Conservation (phyloP, 2,888 invertebrate species). For the Drosophila villosipedis region DNA sequence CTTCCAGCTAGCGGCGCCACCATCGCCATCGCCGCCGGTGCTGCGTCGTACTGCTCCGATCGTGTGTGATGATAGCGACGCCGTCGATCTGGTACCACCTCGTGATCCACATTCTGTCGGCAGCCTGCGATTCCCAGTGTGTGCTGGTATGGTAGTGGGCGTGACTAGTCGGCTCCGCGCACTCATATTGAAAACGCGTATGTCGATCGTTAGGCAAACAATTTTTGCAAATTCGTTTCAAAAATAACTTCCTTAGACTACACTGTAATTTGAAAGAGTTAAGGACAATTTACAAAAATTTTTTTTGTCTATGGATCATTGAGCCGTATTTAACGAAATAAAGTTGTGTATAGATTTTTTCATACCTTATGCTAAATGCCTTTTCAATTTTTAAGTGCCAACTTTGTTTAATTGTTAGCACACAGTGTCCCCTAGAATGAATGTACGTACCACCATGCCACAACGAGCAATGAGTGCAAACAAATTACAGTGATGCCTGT, state of each 20-base stretch:
- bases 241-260: not conserved
- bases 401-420: conserved; percentile 1
- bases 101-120: conserved; percentile 17
- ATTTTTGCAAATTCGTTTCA: conserved; percentile 31
- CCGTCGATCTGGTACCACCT: conserved; percentile 29
- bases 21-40: conserved; percentile 68
- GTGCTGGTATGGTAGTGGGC: not conserved
- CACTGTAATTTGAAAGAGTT: conserved; percentile 23
- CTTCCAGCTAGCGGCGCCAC: conserved; percentile 53
- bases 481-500: not conserved
- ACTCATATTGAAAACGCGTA: conserved; percentile 47
- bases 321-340: conserved; percentile 5
- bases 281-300: conserved; percentile 32
- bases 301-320: conserved; percentile 3
- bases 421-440: not conserved
- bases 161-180: conserved; percentile 12
- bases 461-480: not conserved
- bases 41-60: conserved; percentile 42
- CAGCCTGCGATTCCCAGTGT: not conserved
- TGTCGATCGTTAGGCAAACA: conserved; percentile 47
- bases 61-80: conserved; percentile 54
- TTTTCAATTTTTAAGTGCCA: not conserved
- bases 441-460: not conserved
- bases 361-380: too few relatives aligned
- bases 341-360: conserved; percentile 2